Evolutionary conservation across 2,888 invertebrate genomes (phyloP), one percentile per base, ranked within the genome.

Genomic region (Penaeus monodon): DNA sequence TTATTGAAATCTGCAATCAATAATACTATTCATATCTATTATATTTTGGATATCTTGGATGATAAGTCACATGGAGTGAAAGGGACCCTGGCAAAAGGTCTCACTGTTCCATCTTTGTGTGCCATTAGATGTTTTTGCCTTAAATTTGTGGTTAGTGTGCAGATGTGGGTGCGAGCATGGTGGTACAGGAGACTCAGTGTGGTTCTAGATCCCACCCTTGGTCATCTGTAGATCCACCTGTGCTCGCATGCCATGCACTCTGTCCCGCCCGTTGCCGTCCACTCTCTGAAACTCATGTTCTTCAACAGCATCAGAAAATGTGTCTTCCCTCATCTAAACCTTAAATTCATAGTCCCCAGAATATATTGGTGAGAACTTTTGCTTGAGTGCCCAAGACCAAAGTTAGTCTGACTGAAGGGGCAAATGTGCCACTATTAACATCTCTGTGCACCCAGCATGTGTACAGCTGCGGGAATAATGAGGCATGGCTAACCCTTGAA

Each of bases 21-120:
- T 57, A 12, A 57, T 57, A 20, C 17, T 57, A 12, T 14, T 57
- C 57, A 57, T 57, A 57, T 57, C 17, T 57, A 17, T 57, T 57
- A 1, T 57, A 4, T 57, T 57, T 57, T 57, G 17, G 1, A 57
- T 49, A 83, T 82, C 70, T 86, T 86, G 86, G 86, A 86, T 86
- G 86, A 82, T 82, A 77, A 86, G 73, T 81, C 81, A 81, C 66
- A 68, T 82, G 87, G 87, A 88, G 87, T 84, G 88, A 89, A 85
- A 84, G 86, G 89, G 88, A 85, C 86, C 89, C 88, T 86, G 89
- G 89, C 89, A 89, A 89, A 89, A 89, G 89, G 89, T 89, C 89
- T 89, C 89, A 89, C 89, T 89, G 86, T 89, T 86, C 83, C 86
- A 84, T 89, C 84, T 89, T 84, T 83, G 80, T 88, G 87, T 88